Conservation (phyloP, 2,113 vertebrate genomes). For the Turnix velox region DNA sequence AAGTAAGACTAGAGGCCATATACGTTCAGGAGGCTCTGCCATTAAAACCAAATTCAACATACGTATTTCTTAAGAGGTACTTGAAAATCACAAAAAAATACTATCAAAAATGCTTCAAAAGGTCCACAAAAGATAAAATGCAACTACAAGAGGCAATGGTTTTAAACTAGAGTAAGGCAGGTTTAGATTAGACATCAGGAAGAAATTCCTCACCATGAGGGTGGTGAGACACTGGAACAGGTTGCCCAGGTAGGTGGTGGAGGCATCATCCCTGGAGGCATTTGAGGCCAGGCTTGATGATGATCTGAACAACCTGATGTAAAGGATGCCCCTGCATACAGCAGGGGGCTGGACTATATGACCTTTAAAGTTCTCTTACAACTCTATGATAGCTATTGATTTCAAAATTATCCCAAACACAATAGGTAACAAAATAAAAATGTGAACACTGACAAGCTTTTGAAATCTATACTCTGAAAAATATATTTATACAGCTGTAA, state of each 20-base stretch:
- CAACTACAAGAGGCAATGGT: no score
- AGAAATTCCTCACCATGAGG: no score
- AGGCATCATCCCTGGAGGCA: no score
- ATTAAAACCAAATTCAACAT: background rate
- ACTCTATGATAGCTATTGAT: background rate
- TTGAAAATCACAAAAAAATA: fast-evolving
- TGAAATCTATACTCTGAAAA: background rate
- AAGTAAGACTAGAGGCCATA: background rate
- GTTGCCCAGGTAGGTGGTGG: no score
- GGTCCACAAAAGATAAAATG: fast-evolving
- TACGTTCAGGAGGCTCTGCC: background rate
- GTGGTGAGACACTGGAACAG: no score
- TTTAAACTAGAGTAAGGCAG: no score
- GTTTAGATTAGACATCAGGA: no score
- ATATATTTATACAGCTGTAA: background rate
- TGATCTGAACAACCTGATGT: no score
- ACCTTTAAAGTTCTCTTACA: no score
- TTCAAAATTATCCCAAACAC: background rate
- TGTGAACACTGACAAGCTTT: background rate
- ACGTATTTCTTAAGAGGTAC: background rate
- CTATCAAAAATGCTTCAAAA: background rate
- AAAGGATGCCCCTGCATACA: no score
- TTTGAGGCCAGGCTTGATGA: no score
- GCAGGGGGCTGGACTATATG: no score
- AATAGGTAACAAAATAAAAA: background rate